Percentiles rank a stretch among this genome's conserved stretches.
These are phyloP conservation scores for Apodemia zela DNA, from an alignment of 2,888 invertebrate genomes.

Conservation along the genomic window DNA sequence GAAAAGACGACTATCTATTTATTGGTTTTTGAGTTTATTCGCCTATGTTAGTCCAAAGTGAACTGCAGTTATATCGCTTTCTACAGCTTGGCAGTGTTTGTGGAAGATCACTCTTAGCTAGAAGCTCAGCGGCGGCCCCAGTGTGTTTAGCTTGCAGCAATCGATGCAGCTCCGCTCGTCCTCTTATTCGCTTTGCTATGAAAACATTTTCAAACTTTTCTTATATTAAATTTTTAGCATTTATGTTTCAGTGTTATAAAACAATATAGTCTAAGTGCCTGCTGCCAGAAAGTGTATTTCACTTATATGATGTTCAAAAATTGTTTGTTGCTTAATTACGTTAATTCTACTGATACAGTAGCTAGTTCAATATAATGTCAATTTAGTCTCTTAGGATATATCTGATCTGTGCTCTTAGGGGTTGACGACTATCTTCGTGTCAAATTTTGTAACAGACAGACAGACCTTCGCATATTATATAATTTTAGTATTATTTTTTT, in stretches of 20 bases:
- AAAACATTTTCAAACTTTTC: constrained; percentile 13
- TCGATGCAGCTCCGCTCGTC: constrained; percentile 64
- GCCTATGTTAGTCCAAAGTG: not conserved
- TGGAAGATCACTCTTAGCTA: constrained; percentile 20
- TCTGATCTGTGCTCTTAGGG: no score
- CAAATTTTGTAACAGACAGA: no score
- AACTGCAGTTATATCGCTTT: not conserved
- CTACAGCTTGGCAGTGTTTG: not conserved
- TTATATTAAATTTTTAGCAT: constrained; percentile 9
- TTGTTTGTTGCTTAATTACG: no score
- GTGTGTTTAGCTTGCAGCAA: constrained; percentile 58
- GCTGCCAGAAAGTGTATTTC: not conserved
- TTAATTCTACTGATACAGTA: no score
- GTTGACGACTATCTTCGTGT: no score
- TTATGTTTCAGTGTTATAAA: not conserved
- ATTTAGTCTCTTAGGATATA: no score
- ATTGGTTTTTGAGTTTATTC: not conserved
- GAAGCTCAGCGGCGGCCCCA: constrained; percentile 35
- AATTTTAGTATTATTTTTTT: no score
- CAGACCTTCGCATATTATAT: no score
- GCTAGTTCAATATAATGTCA: no score
- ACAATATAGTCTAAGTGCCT: not conserved
- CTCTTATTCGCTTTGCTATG: constrained; percentile 20
- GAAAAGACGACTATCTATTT: no score
- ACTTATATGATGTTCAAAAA: no score